A percentile compares a stretch with the other conserved stretches of the same genome.
These are phyloP conservation scores for Amiota minor DNA, from an alignment of 2,888 invertebrate species.

Conservation along the genomic window DNA sequence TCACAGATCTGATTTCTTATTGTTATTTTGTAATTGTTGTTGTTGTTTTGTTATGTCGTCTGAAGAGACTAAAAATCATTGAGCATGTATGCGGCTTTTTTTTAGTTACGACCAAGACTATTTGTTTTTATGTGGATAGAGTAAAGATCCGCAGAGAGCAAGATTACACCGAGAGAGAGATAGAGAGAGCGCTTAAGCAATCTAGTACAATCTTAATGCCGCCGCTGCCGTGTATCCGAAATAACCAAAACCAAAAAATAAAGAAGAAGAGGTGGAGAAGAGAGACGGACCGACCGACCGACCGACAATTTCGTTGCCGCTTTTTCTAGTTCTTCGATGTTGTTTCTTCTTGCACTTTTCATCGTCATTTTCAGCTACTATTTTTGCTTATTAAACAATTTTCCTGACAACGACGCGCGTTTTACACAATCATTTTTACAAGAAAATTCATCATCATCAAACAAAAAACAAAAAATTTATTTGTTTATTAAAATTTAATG, in stretches of 20 bases:
- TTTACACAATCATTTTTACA: slow-evolving; percentile 3
- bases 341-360: slow-evolving; percentile 36
- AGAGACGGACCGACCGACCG: no score
- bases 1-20: no score
- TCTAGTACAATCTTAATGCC: slow-evolving; percentile 61
- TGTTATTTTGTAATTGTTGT: no score
- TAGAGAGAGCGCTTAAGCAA: slow-evolving; percentile 29
- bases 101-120: slow-evolving; percentile 37
- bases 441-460: neutral
- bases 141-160: slow-evolving; percentile 26
- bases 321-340: no score
- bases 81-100: slow-evolving; percentile 58
- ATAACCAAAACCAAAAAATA: no score
- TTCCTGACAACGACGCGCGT: slow-evolving; percentile 18
- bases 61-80: slow-evolving; percentile 39
- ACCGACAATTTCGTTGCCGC: no score
- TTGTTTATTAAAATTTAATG: no score
- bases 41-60: no score
- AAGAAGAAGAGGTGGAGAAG: no score
- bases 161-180: slow-evolving; percentile 18
- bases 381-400: slow-evolving; percentile 56
- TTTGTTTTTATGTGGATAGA: slow-evolving; percentile 49
- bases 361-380: slow-evolving; percentile 56
- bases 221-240: slow-evolving; percentile 33
- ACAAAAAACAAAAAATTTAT: no score